Evolutionary conservation across 2,797 vertebrate genomes (phyloP).

Genomic region (Remorina albescens): DNA sequence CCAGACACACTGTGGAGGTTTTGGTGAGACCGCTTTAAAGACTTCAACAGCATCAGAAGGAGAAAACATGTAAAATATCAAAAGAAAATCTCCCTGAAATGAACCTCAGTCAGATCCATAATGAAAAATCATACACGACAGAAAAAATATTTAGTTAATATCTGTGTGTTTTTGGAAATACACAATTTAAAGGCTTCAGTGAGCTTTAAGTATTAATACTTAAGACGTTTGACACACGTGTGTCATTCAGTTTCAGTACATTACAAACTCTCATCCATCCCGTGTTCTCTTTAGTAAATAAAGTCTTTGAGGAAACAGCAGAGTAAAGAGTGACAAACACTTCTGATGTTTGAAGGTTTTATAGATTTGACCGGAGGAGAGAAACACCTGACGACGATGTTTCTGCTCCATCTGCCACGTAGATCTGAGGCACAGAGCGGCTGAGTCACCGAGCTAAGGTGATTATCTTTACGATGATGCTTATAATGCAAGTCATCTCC

Average conservation of each 20-base stretch:
- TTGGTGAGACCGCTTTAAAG: not conserved
- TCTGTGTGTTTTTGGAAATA: too few species aligned
- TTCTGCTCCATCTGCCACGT: slow-evolving; percentile 48
- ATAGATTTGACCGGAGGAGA: not conserved
- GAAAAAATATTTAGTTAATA: too few species aligned
- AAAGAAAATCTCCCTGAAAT: too few species aligned
- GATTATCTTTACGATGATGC: slow-evolving; percentile 38
- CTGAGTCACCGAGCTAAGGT: slow-evolving; percentile 48
- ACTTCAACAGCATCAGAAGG: not conserved
- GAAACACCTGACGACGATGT: slow-evolving; percentile 38
- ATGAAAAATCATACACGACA: too few species aligned
- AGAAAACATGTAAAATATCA: not conserved
- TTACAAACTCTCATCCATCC: not conserved
- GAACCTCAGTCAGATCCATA: too few species aligned
- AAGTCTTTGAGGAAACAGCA: too few species aligned
- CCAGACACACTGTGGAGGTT: slow-evolving; percentile 11
- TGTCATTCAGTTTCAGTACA: not conserved
- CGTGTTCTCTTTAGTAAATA: not conserved
- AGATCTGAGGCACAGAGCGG: slow-evolving; percentile 19
- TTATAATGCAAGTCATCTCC: slow-evolving; percentile 12
- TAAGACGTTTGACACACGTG: too few species aligned
- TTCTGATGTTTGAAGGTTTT: not conserved
- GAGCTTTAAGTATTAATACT: too few species aligned
- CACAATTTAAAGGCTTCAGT: too few species aligned
- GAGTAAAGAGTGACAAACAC: not conserved